A percentile compares a stretch with the other conserved stretches of the same genome.
phyloP scores from a whole-genome alignment of 2,113 vertebrate genomes.

The Neopipo cinnamomea region DNA sequence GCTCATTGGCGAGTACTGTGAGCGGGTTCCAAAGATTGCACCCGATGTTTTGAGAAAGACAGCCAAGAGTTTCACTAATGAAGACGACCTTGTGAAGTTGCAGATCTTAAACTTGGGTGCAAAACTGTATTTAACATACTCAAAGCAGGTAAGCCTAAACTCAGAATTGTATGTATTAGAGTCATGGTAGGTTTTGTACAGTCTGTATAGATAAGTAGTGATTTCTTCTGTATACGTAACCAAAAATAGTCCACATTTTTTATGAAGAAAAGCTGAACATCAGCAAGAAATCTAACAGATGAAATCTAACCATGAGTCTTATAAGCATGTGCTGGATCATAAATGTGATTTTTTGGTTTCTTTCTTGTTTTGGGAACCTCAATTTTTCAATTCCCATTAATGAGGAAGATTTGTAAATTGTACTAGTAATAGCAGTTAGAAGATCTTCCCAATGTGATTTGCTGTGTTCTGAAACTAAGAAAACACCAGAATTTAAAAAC shows the following conservation, averaged over 20 bases:
- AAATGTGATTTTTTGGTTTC: not conserved
- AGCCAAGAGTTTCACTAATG: conserved; percentile 89
- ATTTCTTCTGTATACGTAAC: not conserved
- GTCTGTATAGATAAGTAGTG: not conserved
- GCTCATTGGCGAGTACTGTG: conserved; percentile 96
- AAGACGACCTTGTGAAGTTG: conserved; percentile 95
- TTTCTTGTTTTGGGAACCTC: not conserved
- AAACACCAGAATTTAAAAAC: not conserved
- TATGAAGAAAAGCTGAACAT: not conserved
- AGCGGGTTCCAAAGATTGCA: conserved; percentile 92
- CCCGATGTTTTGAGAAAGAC: conserved; percentile 94
- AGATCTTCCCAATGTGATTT: not conserved
- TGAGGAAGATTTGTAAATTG: not conserved
- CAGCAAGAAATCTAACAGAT: not conserved
- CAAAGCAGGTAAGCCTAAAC: conserved; percentile 86
- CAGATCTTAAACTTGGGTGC: conserved; percentile 92
- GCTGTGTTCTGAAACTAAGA: not conserved
- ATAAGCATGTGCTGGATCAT: not conserved
- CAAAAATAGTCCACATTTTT: not conserved
- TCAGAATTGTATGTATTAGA: not conserved
- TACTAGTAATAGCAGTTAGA: not conserved
- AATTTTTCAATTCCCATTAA: not conserved
- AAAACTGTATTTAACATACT: conserved; percentile 96
- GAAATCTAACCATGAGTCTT: not conserved
- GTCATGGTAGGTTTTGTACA: not conserved